Evolutionary conservation across 2,113 vertebrate species (phyloP).

Genomic region (Sminthopsis crassicaudata): DNA sequence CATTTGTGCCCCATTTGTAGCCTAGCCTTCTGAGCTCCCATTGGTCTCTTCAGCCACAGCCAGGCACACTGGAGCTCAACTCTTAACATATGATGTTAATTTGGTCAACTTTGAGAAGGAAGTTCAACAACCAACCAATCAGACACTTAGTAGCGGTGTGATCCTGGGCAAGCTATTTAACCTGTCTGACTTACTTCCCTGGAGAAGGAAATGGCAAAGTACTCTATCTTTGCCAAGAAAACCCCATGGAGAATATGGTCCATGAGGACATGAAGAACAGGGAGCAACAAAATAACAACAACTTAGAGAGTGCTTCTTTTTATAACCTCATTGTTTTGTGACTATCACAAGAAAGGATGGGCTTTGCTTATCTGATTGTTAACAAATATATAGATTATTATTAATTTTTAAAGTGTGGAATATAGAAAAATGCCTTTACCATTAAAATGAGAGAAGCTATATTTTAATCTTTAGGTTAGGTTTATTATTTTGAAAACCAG

Average conservation of each 20-base stretch:
- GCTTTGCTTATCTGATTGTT: not conserved
- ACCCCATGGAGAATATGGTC: not conserved
- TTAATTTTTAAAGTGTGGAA: constrained; percentile 13
- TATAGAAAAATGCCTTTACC: constrained; percentile 10
- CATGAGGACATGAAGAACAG: not conserved
- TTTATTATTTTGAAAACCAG: not conserved
- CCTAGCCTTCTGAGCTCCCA: too few species aligned
- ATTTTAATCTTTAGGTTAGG: constrained; percentile 24
- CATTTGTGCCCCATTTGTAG: too few species aligned
- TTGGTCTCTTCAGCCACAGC: too few species aligned
- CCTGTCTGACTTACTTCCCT: not conserved
- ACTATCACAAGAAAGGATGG: not conserved
- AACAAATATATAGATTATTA: constrained; percentile 17
- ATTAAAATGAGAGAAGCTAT: not conserved
- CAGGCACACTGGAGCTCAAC: too few species aligned
- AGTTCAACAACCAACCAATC: too few species aligned
- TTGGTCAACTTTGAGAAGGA: too few species aligned
- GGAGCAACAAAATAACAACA: not conserved
- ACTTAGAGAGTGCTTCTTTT: not conserved
- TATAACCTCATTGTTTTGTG: too few species aligned
- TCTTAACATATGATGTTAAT: too few species aligned
- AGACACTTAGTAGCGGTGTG: not conserved
- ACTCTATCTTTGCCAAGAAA: not conserved
- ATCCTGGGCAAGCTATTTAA: not conserved
- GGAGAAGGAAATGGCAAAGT: not conserved